A percentile compares a stretch with the other conserved stretches of the same genome.
These are phyloP conservation scores for Ceramica pisi DNA, from an alignment of 2,888 invertebrate genomes.

Conservation along the genomic window DNA sequence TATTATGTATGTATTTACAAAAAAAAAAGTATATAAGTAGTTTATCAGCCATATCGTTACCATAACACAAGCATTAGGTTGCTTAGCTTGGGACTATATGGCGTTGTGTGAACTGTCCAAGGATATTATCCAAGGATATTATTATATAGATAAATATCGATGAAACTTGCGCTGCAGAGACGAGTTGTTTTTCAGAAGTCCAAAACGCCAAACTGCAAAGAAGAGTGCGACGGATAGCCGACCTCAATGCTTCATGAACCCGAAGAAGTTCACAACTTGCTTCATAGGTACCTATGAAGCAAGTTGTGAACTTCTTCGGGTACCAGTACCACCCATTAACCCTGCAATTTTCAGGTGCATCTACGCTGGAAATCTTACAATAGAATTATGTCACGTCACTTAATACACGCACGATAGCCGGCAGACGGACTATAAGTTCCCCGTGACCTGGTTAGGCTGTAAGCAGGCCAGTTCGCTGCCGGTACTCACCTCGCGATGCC, in stretches of 20 bases:
- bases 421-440: slow-evolving; percentile 67
- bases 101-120: too few species aligned
- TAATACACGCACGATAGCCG: slow-evolving; percentile 70
- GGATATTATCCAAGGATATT: too few species aligned
- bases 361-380: slow-evolving; percentile 67
- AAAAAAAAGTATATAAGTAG: too few species aligned
- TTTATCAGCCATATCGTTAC: too few species aligned
- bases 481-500: slow-evolving; percentile 58
- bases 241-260: neutral
- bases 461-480: slow-evolving; percentile 72
- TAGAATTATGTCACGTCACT: slow-evolving; percentile 77
- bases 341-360: slow-evolving; percentile 15
- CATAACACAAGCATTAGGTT: too few species aligned
- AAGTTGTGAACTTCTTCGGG: too few species aligned
- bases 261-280: neutral
- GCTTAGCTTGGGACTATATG: too few species aligned
- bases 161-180: slow-evolving; percentile 17
- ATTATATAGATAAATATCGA: too few species aligned
- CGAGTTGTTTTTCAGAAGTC: slow-evolving; percentile 15
- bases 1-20: too few species aligned
- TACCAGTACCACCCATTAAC: neutral
- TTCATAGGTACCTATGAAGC: too few species aligned
- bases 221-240: too few species aligned
- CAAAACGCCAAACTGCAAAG: neutral
- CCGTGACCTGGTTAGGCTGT: slow-evolving; percentile 78